Percentiles rank a stretch among this genome's conserved stretches.
Evolutionary conservation across 1,140 invertebrate genomes (phyloP).

Genomic region (Meloidogyne floridensis): DNA sequence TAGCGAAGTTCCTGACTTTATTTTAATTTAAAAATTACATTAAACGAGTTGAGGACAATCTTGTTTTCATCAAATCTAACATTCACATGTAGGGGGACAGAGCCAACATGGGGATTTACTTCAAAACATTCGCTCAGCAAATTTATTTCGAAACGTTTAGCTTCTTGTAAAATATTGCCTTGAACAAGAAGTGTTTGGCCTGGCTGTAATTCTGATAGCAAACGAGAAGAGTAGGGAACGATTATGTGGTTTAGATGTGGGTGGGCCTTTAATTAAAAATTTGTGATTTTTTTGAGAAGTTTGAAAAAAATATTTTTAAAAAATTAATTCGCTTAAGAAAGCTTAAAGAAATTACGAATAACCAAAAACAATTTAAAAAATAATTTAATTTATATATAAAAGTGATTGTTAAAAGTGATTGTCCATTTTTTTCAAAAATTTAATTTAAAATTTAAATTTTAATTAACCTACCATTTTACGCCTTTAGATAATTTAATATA

Average conservation of each 20-base stretch:
- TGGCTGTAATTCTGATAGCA: conserved; percentile 35
- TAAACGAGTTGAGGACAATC: conserved; percentile 49
- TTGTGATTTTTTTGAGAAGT: not conserved
- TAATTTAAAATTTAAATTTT: too few species aligned
- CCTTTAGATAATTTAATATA: too few species aligned
- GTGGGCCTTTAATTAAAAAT: not conserved
- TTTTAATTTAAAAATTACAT: conserved; percentile 27
- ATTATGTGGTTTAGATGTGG: not conserved
- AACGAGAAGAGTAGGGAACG: conserved; percentile 32
- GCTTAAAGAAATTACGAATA: too few species aligned
- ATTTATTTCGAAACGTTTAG: conserved; percentile 44
- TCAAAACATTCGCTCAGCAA: conserved; percentile 32
- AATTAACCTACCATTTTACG: too few species aligned
- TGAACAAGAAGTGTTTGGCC: conserved; percentile 37
- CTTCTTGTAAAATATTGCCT: conserved; percentile 23
- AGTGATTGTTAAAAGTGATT: too few species aligned
- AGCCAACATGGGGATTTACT: conserved; percentile 37
- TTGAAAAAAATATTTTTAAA: not conserved
- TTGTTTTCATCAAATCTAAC: conserved; percentile 53
- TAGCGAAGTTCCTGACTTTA: too few species aligned
- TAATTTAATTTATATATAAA: too few species aligned
- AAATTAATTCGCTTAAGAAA: not conserved
- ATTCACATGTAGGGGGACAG: conserved; percentile 44
- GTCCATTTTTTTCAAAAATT: too few species aligned
- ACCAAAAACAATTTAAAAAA: too few species aligned